Evolutionary conservation across 2,113 vertebrate species (phyloP).

Genomic region (Neomonachus schauinslandi): DNA sequence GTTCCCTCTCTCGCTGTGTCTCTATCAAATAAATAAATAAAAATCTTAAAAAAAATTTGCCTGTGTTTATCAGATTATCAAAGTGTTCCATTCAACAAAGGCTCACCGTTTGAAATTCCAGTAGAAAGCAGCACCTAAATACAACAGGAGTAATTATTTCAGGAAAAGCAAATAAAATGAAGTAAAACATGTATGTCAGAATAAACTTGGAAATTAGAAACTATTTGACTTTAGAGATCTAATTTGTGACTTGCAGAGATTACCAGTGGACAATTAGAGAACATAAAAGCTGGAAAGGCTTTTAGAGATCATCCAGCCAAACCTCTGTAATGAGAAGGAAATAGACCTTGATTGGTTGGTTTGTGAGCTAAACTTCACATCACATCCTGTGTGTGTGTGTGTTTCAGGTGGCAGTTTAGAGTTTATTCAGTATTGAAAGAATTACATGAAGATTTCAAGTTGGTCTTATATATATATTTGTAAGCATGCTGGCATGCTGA

Average conservation of each 20-base stretch:
- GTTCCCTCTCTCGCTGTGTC: too few relatives aligned
- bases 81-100: neutral
- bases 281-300: neutral
- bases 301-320: neutral
- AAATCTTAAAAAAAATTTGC: neutral
- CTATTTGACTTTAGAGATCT: neutral
- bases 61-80: neutral
- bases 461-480: neutral
- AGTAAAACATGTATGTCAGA: neutral
- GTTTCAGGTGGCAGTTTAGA: neutral
- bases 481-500: neutral
- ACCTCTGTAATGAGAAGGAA: neutral
- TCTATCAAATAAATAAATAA: too few relatives aligned
- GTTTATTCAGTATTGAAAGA: slow-evolving; percentile 22
- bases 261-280: slow-evolving; percentile 20
- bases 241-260: slow-evolving; percentile 37
- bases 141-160: neutral
- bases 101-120: neutral
- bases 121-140: slow-evolving; percentile 30
- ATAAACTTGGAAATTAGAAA: slow-evolving; percentile 43
- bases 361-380: neutral
- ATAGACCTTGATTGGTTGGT: neutral
- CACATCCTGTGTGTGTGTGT: neutral
- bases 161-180: slow-evolving; percentile 19
- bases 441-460: neutral